Evolutionary conservation across 2,113 vertebrate species (phyloP).

Genomic region (Sylvicapra grimmia): DNA sequence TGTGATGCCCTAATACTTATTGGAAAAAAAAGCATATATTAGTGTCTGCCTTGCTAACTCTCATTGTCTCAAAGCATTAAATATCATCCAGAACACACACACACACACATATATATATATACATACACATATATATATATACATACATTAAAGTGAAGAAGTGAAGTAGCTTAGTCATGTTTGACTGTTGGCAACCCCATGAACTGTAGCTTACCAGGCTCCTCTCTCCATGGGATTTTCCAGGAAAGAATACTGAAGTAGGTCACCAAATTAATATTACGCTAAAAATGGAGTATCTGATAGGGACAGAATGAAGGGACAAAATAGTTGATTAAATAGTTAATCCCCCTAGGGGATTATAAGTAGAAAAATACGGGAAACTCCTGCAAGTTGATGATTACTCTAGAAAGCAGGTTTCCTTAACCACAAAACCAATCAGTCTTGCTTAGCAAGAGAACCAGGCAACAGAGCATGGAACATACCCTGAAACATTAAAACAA

Average conservation of each 20-base stretch:
- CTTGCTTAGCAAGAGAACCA: neutral
- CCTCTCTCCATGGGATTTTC: neutral
- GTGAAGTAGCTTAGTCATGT: neutral
- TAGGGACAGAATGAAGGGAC: neutral
- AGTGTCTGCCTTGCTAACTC: neutral
- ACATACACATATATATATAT: accelerated
- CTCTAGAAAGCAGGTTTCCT: neutral
- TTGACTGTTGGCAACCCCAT: neutral
- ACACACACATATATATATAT: neutral
- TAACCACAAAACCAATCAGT: neutral
- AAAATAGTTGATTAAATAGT: neutral
- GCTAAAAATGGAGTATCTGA: neutral
- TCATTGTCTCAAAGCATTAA: neutral
- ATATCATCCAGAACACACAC: neutral
- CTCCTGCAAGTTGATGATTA: neutral
- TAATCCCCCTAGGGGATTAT: neutral
- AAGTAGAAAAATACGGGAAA: neutral
- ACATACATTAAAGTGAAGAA: neutral
- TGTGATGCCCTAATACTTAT: neutral
- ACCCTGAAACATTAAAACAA: neutral
- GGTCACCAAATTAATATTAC: neutral
- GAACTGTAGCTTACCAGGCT: neutral
- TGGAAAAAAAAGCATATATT: neutral
- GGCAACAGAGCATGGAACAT: neutral
- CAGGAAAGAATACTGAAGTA: neutral